Base-by-base conservation (phyloP, 2,888 invertebrate genomes). In the Chymomyza amoena region DNA sequence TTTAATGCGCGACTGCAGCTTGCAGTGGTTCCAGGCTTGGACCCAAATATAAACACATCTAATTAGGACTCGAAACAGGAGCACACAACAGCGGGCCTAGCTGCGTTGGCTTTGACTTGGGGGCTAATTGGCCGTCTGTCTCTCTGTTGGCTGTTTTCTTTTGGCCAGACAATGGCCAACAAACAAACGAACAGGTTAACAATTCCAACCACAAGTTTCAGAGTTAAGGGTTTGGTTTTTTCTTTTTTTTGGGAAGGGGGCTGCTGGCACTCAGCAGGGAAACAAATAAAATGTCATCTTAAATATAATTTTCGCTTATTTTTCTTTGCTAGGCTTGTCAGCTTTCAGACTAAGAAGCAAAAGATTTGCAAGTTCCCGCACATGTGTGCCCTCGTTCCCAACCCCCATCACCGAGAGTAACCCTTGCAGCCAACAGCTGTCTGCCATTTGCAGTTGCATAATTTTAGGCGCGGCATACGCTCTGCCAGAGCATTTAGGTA, bases 231-330 rank as follows among this genome's bases (percentile, higher is more conserved):
- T 10, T 16, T n/a, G n/a, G n/a, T n/a, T n/a, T n/a, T n/a, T n/a
- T n/a, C n/a, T n/a, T n/a, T n/a, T 10, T n/a, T 36, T 20, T 7
- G 51, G 2, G 4, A 5, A 6, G 25, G 15, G 15, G 13, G 13
- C 7, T 25, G 59, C 25, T 4, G 28, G 32, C 15, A 18, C 7
- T 18, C 28, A 59, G 59, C 15, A 15, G 18, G n/a, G 25, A 16
- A 60, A 61, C 69, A 77, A 80, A 81, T 80, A 78, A 86, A 88
- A 85, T 85, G 84, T 86, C 84, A 81, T 84, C 88, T 85, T 88
- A 88, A 84, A 85, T 85, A 88, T 88, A 84, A 84, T 84, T 87
- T 87, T 87, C 77, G 83, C 81, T 78, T 82, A 75, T 82, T 87
- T 82, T 87, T 77, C 80, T 77, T 75, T 61, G 56, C 20, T 61